phyloP scores from a whole-genome alignment of 2,888 invertebrate genomes.

The Eledona agricola region DNA sequence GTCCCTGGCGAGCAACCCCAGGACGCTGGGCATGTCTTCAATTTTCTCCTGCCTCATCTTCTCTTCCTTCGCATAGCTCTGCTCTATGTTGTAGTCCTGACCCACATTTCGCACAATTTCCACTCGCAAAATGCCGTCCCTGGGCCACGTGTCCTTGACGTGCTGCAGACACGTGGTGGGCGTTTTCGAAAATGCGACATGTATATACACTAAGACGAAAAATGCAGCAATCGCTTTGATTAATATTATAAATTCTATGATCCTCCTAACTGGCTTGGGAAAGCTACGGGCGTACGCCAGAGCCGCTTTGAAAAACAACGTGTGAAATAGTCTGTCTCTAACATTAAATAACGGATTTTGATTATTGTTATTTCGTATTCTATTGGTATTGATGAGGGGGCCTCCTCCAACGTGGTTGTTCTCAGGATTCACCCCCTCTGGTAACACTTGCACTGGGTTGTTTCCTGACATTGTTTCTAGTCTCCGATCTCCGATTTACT shows the following conservation, averaged over 20 bases:
- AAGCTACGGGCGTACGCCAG: constrained; percentile 91
- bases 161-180: constrained; percentile 94
- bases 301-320: constrained; percentile 91
- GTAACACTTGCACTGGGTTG: constrained; percentile 41
- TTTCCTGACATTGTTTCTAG: constrained; percentile 45
- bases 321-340: constrained; percentile 92
- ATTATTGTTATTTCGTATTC: constrained; percentile 68
- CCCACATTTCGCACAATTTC: constrained; percentile 81
- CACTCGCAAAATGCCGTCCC: constrained; percentile 92
- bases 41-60: constrained; percentile 74
- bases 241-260: constrained; percentile 84
- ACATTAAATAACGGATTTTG: constrained; percentile 85
- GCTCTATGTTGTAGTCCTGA: constrained; percentile 77
- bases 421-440: constrained; percentile 52
- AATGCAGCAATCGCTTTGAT: constrained; percentile 86
- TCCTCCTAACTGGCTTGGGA: constrained; percentile 81
- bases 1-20: constrained; percentile 73
- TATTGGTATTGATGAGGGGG: constrained; percentile 66
- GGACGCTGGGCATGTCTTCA: constrained; percentile 68
- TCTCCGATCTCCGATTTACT: neutral
- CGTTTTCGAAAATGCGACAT: constrained; percentile 90
- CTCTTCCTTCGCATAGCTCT: constrained; percentile 85
- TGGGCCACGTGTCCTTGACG: constrained; percentile 90
- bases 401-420: constrained; percentile 63
- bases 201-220: constrained; percentile 93